Evolutionary conservation across 1,140 invertebrate genomes (phyloP).

Genomic region (Drosophila rufa): DNA sequence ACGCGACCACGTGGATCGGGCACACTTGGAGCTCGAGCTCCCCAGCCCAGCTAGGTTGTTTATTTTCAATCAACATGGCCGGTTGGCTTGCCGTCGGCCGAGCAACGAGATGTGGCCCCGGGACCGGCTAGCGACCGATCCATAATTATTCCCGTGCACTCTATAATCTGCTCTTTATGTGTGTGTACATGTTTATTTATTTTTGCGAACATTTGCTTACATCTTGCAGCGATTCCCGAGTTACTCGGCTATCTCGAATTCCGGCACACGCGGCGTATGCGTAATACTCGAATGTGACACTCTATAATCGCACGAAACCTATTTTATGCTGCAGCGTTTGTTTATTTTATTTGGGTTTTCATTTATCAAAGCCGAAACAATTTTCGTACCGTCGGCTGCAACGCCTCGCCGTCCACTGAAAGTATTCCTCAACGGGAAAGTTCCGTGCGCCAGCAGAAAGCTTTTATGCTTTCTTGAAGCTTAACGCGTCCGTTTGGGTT

Average conservation of each 20-base stretch:
- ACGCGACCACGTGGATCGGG: constrained; percentile 68
- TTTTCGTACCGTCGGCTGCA: constrained; percentile 39
- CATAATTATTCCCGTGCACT: constrained; percentile 52
- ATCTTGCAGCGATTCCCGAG: constrained; percentile 32
- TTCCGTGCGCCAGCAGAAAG: constrained; percentile 11
- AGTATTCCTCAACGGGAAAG: constrained; percentile 7
- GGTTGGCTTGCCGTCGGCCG: constrained; percentile 19
- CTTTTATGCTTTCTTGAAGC: constrained; percentile 48
- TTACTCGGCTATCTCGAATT: neutral
- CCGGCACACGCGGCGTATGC: constrained; percentile 49
- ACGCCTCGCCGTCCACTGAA: constrained; percentile 54
- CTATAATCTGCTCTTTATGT: neutral
- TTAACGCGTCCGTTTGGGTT: constrained; percentile 2
- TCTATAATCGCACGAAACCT: constrained; percentile 13
- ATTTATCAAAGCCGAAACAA: constrained; percentile 16
- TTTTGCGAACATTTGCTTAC: constrained; percentile 42
- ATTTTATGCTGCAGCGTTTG: constrained; percentile 34
- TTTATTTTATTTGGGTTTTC: constrained; percentile 25
- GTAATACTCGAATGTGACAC: constrained; percentile 21
- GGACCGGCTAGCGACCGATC: constrained; percentile 35
- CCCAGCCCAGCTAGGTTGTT: constrained; percentile 44
- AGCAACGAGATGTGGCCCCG: constrained; percentile 44
- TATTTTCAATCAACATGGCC: constrained; percentile 67
- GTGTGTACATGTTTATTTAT: constrained; percentile 17
- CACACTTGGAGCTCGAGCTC: constrained; percentile 5